Conservation (phyloP, 1,140 invertebrate genomes). For the Chlorops oryzae region DNA sequence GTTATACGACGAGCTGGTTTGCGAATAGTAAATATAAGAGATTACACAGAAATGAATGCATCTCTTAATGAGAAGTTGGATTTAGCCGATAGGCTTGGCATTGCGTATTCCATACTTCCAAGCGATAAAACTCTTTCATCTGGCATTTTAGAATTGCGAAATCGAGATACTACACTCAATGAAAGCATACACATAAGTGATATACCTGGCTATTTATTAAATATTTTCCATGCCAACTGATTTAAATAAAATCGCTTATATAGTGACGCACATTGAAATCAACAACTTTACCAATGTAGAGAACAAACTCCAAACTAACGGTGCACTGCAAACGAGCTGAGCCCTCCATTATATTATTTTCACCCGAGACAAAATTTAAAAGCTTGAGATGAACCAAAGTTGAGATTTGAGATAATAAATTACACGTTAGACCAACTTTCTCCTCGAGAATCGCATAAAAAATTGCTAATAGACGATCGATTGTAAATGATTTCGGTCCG, state of each 20-base stretch:
- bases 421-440: constrained; percentile 75
- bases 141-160: constrained; percentile 66
- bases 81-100: constrained; percentile 51
- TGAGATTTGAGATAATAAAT: constrained; percentile 71
- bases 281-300: constrained; percentile 62
- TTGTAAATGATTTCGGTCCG: constrained; percentile 73
- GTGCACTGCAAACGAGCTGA: constrained; percentile 65
- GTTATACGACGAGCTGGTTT: constrained; percentile 50
- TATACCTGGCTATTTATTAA: constrained; percentile 39
- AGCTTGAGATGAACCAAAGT: constrained; percentile 68
- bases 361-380: constrained; percentile 55
- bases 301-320: constrained; percentile 64
- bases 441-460: constrained; percentile 86
- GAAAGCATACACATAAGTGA: constrained; percentile 45
- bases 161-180: constrained; percentile 64
- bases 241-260: constrained; percentile 62
- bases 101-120: constrained; percentile 64
- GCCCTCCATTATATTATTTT: constrained; percentile 59
- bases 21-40: constrained; percentile 31
- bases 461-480: constrained; percentile 81
- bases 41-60: constrained; percentile 18
- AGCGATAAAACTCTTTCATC: constrained; percentile 59
- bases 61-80: constrained; percentile 30
- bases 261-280: constrained; percentile 69
- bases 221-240: constrained; percentile 42